phyloP scores from a whole-genome alignment of 1,140 invertebrate species.

The Bombus ignitus region DNA sequence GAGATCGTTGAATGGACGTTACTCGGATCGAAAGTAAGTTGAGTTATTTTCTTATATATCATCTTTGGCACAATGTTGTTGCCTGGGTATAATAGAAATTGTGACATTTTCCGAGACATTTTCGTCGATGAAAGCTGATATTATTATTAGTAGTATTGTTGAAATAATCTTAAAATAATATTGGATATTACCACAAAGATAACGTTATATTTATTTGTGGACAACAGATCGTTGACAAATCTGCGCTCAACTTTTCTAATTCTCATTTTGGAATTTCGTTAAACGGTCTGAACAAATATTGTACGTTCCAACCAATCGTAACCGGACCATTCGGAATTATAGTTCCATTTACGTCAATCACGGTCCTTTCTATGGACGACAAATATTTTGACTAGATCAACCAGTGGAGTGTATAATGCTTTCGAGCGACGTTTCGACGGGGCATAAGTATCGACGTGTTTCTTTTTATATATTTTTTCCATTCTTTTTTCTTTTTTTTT shows the following conservation, averaged over 20 bases:
- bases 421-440: background rate
- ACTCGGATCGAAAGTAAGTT: background rate
- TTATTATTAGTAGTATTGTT: too few relatives aligned
- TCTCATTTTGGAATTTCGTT: background rate
- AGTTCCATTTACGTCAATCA: background rate
- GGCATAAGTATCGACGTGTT: background rate
- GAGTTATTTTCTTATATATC: background rate
- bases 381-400: background rate
- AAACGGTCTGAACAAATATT: background rate
- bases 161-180: too few relatives aligned
- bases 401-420: background rate
- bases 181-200: too few relatives aligned
- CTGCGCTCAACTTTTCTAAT: too few relatives aligned
- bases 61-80: too few relatives aligned
- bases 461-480: background rate
- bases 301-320: background rate
- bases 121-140: too few relatives aligned
- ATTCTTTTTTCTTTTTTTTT: too few relatives aligned
- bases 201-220: too few relatives aligned
- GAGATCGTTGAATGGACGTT: constrained; percentile 3
- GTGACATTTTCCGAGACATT: too few relatives aligned
- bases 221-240: too few relatives aligned
- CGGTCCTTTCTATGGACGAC: background rate
- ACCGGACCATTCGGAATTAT: background rate
- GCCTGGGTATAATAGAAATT: too few relatives aligned